Evolutionary conservation across 2,888 invertebrate genomes (phyloP), one percentile per base, ranked within the genome.

Genomic region (Drosophila engyochracea): DNA sequence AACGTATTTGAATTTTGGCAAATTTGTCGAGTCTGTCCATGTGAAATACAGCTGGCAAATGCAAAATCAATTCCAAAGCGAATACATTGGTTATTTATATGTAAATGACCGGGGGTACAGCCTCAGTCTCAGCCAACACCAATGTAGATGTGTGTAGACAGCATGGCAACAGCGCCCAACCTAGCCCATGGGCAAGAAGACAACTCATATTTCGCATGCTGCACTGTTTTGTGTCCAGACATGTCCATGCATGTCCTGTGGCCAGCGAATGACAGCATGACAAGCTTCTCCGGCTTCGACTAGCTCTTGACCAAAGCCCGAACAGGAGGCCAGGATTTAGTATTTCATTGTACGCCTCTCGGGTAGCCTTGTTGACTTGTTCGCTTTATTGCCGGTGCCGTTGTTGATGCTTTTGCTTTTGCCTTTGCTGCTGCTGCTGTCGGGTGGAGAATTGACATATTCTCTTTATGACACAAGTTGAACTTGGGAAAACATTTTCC

Each of bases 21-120:
- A 30, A 35, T 49, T 35, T 25, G 25, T 39, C 39, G 16, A n/a
- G 31, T 41, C 41, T 41, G 12, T 31, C 53, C 19, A n/a, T 30
- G 30, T 51, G 74, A 57, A 57, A 60, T 74, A 63, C 54, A 59
- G 71, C 59, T 82, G 82, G 65, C 87, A 74, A 86, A 86, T 76
- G 65, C 65, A 63, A 70, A 85, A 85, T 90, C 85, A 89, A 85
- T 85, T 47, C 25, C 25, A 47, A 47, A 47, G 79, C 64, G 53
- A 59, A 52, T 60, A 47, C 63, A 47, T 75, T 64, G 71, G 73
- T 84, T 89, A 86, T 86, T 89, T 86, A 90, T 86, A 86, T 86
- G 85, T 79, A 90, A 86, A 86, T 86, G 79, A 76, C 69, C 73
- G 47, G 72, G 16, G 10, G 53, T 22, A 22, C 25, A 28, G 57